Evolutionary conservation across 2,888 invertebrate species (phyloP), one percentile per base, ranked within the genome.

Genomic region (Patella caerulea): DNA sequence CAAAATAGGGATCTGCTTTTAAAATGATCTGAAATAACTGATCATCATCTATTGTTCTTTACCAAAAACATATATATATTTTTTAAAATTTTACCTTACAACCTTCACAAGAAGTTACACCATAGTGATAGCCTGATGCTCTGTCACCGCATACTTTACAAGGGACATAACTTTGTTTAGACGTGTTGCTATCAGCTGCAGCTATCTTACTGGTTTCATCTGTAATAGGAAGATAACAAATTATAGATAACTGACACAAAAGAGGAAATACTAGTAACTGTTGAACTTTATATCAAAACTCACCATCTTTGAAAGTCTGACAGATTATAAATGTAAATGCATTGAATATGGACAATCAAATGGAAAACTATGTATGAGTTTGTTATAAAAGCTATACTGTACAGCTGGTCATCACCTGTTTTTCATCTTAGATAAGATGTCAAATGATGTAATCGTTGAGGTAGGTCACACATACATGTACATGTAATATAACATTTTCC

Each of bases 121-220:
- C 98, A 94, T 98, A 98, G 93, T 98, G 98, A 93, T 98, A 98
- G 74, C 97, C 97, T 52, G 96, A 96, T 55, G 97, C 96, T 90
- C 97, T 96, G 93, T 98, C 98, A 71, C 98, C 98, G 93, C 98
- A 98, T 86, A 98, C 98, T 92, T 97, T 97, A 93, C 98, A 98
- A 79, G 97, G 96, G 85, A 97, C 96, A 91, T 97, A 96, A 77
- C 96, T 95, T 92, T 97, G 97, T 82, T 95, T 95, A 84, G 95
- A 94, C 91, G 95, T 95, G 90, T 95, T 94, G 82, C 95, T 95
- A 92, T 97, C 97, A 73, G 96, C 95, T 70, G 85, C 85, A 71
- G 86, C 86, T 74, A 87, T 86, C n/a, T 88, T 83, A 77, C 81
- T 86, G 73, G 85, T 85, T 45, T 85, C 86, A 76, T 87, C 88